These are phyloP conservation scores for Callosobruchus maculatus DNA, from an alignment of 2,888 invertebrate genomes.

Conservation along the genomic window DNA sequence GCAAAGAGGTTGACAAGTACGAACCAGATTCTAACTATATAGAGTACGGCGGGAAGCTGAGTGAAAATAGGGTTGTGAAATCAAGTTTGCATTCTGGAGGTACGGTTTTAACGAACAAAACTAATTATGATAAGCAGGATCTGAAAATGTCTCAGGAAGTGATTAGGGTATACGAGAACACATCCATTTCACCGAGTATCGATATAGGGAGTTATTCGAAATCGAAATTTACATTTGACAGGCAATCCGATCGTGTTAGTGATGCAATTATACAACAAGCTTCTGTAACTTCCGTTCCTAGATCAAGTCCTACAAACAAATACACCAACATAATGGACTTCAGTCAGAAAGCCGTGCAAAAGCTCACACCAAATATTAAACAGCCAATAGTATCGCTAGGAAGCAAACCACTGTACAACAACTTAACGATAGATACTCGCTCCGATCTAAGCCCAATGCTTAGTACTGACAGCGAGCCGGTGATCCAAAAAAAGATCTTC, in stretches of 20 bases:
- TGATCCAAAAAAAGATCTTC: background rate
- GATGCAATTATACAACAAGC: background rate
- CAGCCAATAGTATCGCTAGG: conserved; percentile 40
- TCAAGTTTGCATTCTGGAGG: conserved; percentile 82
- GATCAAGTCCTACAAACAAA: conserved; percentile 24
- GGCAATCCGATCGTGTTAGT: conserved; percentile 3
- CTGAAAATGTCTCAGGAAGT: conserved; percentile 35
- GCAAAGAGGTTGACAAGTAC: conserved; percentile 35
- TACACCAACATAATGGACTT: conserved; percentile 47
- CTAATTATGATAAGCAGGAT: conserved; percentile 35
- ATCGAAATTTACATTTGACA: conserved; percentile 24
- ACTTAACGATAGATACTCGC: conserved; percentile 1
- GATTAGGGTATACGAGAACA: conserved; percentile 42
- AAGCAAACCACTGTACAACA: conserved; percentile 24
- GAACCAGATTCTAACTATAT: conserved; percentile 5
- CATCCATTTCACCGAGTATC: conserved; percentile 37
- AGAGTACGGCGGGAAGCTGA: conserved; percentile 41
- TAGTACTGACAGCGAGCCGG: conserved; percentile 7
- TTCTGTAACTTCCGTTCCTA: conserved; percentile 7
- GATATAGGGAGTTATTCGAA: conserved; percentile 32
- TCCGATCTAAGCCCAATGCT: conserved; percentile 4
- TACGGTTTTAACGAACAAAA: conserved; percentile 54
- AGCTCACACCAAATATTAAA: conserved; percentile 46
- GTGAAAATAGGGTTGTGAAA: conserved; percentile 66
- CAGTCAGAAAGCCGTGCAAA: conserved; percentile 47